Percentiles rank a stretch among this genome's conserved stretches.
Conservation (phyloP, 2,113 vertebrate species). For the Vireo altiloquus region DNA sequence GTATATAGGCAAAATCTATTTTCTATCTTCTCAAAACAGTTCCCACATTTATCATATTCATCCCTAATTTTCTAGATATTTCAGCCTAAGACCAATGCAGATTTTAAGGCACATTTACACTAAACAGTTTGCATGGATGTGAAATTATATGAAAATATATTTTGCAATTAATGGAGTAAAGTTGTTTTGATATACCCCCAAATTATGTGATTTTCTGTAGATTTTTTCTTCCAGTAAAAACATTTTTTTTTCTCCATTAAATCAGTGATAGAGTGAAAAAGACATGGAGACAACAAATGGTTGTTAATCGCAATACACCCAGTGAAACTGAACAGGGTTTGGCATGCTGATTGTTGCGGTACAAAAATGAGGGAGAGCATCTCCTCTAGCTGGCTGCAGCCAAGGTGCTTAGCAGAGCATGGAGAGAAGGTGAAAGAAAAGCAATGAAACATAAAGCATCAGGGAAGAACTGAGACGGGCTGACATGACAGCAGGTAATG, state of each 20-base stretch:
- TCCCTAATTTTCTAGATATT: not conserved
- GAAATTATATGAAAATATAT: not conserved
- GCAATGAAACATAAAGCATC: not conserved
- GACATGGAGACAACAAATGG: not conserved
- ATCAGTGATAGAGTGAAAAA: not conserved
- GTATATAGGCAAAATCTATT: not conserved
- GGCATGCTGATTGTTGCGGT: not conserved
- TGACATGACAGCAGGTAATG: constrained; percentile 23
- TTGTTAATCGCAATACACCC: not conserved
- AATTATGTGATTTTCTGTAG: not conserved
- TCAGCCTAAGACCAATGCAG: not conserved
- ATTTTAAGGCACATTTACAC: not conserved
- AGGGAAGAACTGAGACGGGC: not conserved
- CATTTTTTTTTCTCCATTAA: not conserved
- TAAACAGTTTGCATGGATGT: not conserved
- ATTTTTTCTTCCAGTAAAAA: not conserved
- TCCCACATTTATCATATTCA: not conserved
- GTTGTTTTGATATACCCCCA: not conserved
- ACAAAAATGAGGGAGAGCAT: not conserved
- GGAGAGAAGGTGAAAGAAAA: not conserved
- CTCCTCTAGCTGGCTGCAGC: not conserved
- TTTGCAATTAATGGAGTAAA: not conserved
- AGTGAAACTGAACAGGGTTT: not conserved
- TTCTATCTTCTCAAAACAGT: accelerated
- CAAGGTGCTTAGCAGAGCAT: not conserved